These are phyloP conservation scores for Eugnorisma glareosa DNA, from an alignment of 2,888 invertebrate genomes.

Conservation along the genomic window DNA sequence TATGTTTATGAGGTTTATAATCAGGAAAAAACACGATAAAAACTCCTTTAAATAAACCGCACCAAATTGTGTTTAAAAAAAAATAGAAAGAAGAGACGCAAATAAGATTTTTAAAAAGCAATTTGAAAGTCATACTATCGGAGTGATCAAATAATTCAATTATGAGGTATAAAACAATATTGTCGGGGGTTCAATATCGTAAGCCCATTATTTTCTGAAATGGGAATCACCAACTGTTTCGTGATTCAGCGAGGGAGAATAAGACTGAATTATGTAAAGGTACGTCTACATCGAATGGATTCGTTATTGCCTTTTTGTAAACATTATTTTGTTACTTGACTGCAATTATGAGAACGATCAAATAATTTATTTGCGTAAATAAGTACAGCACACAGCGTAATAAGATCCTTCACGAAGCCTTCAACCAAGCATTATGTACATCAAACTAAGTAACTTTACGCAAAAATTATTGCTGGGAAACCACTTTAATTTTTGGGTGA, in stretches of 20 bases:
- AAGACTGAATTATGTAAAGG: slow-evolving; percentile 31
- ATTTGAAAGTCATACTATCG: slow-evolving; percentile 52
- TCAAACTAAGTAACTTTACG: too few relatives aligned
- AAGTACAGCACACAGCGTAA: too few relatives aligned
- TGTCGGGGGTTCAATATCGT: slow-evolving; percentile 63
- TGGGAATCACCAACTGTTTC: slow-evolving; percentile 53
- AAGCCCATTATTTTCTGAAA: slow-evolving; percentile 69
- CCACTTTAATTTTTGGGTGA: too few relatives aligned
- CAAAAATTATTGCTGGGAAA: too few relatives aligned
- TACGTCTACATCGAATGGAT: neutral
- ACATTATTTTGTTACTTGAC: neutral
- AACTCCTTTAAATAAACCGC: slow-evolving; percentile 11
- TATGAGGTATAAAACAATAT: slow-evolving; percentile 67
- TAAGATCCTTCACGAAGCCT: too few relatives aligned
- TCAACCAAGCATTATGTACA: too few relatives aligned
- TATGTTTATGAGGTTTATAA: neutral
- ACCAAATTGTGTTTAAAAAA: slow-evolving; percentile 6
- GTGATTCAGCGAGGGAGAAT: slow-evolving; percentile 23
- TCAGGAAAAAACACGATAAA: neutral
- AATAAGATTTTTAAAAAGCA: slow-evolving; percentile 50
- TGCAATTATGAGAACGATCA: neutral
- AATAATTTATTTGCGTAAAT: too few relatives aligned
- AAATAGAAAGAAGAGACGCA: neutral
- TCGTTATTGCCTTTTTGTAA: neutral
- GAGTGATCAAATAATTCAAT: slow-evolving; percentile 67